Percentiles rank a stretch among this genome's conserved stretches.
Conservation (phyloP, 2,888 invertebrate genomes). For the Cepaea hortensis region DNA sequence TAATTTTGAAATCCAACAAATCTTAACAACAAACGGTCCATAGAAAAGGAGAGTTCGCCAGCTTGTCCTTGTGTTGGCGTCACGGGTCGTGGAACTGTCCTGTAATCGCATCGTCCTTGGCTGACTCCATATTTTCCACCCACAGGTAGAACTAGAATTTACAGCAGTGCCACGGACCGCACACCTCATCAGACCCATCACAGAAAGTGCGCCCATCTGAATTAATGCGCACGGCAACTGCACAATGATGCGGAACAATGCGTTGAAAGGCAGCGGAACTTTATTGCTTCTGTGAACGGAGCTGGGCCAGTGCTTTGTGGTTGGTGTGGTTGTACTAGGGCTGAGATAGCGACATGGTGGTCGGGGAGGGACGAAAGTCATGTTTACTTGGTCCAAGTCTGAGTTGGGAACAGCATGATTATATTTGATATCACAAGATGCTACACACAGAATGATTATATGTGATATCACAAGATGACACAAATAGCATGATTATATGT, state of each 20-base stretch:
- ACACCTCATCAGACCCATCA: not conserved
- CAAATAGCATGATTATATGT: no score
- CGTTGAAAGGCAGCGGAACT: not conserved
- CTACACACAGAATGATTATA: no score
- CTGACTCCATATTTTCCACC: not conserved
- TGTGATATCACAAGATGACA: no score
- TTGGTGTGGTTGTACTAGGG: not conserved
- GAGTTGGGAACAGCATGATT: no score
- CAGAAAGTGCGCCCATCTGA: slow-evolving; percentile 8
- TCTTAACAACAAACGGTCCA: slow-evolving; percentile 13
- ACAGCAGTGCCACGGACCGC: no score
- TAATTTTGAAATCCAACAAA: slow-evolving; percentile 25
- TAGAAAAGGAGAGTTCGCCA: slow-evolving; percentile 1
- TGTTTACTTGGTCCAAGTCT: no score
- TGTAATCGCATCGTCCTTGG: not conserved
- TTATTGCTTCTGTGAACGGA: not conserved
- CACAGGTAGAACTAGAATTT: not conserved
- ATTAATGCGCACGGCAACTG: slow-evolving; percentile 15
- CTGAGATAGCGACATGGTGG: no score
- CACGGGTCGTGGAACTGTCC: slow-evolving; percentile 3
- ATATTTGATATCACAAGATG: no score
- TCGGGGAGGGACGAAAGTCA: no score
- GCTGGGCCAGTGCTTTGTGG: not conserved
- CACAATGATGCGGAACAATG: slow-evolving; percentile 25
- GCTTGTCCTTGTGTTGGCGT: not conserved